Conservation (phyloP, 2,797 vertebrate species). For the Harpagifer antarcticus region DNA sequence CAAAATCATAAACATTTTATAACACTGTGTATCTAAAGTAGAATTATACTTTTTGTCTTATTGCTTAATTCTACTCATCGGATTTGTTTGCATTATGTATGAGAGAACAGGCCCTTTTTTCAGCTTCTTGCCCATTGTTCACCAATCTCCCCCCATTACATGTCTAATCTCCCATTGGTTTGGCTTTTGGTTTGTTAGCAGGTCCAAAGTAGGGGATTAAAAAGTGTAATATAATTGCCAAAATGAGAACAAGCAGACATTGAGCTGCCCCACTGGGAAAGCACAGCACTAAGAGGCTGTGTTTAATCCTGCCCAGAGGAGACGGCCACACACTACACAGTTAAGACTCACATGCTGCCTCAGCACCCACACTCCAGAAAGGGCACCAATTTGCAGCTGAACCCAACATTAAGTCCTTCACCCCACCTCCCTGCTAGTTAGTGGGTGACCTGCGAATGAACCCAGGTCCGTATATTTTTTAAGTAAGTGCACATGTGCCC, state of each 20-base stretch:
- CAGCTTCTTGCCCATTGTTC: slow-evolving; percentile 36
- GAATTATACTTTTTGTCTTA: slow-evolving; percentile 16
- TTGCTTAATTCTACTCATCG: slow-evolving; percentile 21
- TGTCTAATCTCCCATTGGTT: slow-evolving; percentile 62
- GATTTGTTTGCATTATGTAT: slow-evolving; percentile 33
- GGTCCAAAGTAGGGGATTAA: slow-evolving; percentile 71
- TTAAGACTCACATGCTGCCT: slow-evolving; percentile 30
- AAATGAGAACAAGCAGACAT: slow-evolving; percentile 68
- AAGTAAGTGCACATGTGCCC: slow-evolving; percentile 18
- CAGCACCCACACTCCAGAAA: slow-evolving; percentile 25
- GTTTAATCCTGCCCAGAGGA: slow-evolving; percentile 73
- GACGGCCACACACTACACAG: slow-evolving; percentile 40
- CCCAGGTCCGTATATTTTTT: slow-evolving; percentile 36
- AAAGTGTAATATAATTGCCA: slow-evolving; percentile 72
- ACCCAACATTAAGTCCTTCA: slow-evolving; percentile 31
- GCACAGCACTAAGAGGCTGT: slow-evolving; percentile 45
- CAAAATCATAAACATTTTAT: slow-evolving; percentile 6
- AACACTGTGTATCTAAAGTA: slow-evolving; percentile 9
- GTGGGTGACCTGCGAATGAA: slow-evolving; percentile 52
- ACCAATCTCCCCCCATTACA: slow-evolving; percentile 47
- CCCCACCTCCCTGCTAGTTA: slow-evolving; percentile 1
- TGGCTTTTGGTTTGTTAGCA: slow-evolving; percentile 62
- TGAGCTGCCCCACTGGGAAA: slow-evolving; percentile 59
- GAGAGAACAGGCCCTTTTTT: slow-evolving; percentile 31
- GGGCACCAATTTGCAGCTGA: slow-evolving; percentile 31